Percentiles rank a stretch among this genome's conserved stretches.
Conservation (phyloP, 1,140 invertebrate genomes). For the Ostrea denselamellosa region DNA sequence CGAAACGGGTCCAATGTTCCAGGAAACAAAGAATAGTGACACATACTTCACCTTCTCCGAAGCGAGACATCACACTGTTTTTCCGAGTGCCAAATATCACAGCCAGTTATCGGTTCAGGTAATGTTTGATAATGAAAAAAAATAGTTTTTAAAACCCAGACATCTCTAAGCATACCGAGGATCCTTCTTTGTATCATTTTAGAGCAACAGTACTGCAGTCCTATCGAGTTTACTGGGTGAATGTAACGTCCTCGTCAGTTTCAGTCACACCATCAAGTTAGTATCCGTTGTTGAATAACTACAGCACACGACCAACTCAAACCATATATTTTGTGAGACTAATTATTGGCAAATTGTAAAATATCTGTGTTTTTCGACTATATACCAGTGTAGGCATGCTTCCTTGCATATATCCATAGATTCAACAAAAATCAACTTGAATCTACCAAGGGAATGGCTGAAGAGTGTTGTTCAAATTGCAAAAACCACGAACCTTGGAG, state of each 20-base stretch:
- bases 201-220: neutral
- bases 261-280: neutral
- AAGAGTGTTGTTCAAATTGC: neutral
- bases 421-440: neutral
- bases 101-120: neutral
- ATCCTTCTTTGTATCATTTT: neutral
- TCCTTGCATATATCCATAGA: neutral
- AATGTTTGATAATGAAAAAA: neutral
- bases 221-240: neutral
- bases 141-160: neutral
- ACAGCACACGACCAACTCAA: neutral
- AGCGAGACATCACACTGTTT: neutral
- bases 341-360: neutral
- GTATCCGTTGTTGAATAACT: neutral
- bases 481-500: neutral
- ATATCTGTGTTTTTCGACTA: neutral
- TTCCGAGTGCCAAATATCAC: neutral
- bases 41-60: neutral
- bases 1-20: slow-evolving; percentile 3
- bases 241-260: neutral
- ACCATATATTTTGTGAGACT: neutral
- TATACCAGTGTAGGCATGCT: neutral
- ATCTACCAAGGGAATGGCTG: neutral
- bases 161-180: neutral
- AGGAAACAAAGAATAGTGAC: slow-evolving; percentile 9